These are phyloP conservation scores for Teleiodes luculella DNA, from an alignment of 2,888 invertebrate species.

Conservation along the genomic window DNA sequence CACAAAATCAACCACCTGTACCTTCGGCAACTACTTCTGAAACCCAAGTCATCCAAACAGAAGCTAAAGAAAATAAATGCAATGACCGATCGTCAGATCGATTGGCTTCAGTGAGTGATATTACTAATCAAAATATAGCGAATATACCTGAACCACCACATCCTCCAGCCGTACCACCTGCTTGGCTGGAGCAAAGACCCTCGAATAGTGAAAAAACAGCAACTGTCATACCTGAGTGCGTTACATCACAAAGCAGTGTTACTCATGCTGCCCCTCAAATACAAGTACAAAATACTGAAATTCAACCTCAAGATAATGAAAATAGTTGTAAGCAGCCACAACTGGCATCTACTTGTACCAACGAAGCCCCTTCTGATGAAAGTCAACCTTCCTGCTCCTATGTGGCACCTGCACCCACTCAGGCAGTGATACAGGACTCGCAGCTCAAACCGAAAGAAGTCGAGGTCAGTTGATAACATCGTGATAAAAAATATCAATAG, in stretches of 20 bases:
- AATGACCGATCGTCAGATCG: constrained; percentile 27
- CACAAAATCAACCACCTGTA: not conserved
- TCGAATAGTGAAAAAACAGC: constrained; percentile 31
- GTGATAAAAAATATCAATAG: not conserved
- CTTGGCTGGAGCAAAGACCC: constrained; percentile 57
- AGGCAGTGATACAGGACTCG: constrained; percentile 29
- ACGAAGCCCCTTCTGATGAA: constrained; percentile 33
- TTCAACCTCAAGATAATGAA: constrained; percentile 35
- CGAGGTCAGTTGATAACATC: constrained; percentile 57
- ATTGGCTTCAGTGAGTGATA: constrained; percentile 29
- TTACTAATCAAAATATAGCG: constrained; percentile 28
- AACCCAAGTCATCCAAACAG: constrained; percentile 19
- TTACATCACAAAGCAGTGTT: constrained; percentile 1
- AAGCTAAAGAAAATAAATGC: constrained; percentile 26
- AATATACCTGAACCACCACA: constrained; percentile 41
- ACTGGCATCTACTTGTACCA: constrained; percentile 32
- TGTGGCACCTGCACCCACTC: constrained; percentile 40
- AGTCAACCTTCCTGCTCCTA: constrained; percentile 68
- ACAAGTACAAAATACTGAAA: constrained; percentile 52
- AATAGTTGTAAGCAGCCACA: constrained; percentile 42
- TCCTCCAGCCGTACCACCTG: constrained; percentile 65
- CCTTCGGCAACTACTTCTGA: constrained; percentile 9
- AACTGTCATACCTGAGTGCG: constrained; percentile 23
- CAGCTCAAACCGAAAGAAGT: constrained; percentile 71
- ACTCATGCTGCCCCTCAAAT: constrained; percentile 53